A percentile compares a stretch with the other conserved stretches of the same genome.
Evolutionary conservation across 2,797 vertebrate genomes (phyloP).

Genomic region (Pseudochaenichthys georgianus): DNA sequence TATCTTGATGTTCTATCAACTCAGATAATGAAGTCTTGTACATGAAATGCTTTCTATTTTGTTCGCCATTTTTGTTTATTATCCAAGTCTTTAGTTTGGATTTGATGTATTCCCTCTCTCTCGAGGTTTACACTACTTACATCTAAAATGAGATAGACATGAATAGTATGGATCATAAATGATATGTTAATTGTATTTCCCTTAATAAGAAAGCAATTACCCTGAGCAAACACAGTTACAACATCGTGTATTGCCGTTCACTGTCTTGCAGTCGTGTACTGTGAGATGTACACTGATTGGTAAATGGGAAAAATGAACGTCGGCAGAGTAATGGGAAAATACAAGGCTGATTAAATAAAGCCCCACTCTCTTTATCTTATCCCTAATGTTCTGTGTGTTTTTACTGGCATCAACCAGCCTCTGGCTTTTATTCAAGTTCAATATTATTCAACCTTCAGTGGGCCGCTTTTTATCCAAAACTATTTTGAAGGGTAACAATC

Average conservation of each 20-base stretch:
- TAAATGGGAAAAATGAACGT: slow-evolving; percentile 46
- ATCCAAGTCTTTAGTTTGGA: neutral
- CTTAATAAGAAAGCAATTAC: slow-evolving; percentile 51
- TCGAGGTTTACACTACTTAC: slow-evolving; percentile 36
- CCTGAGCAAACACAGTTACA: slow-evolving; percentile 32
- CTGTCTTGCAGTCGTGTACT: slow-evolving; percentile 14
- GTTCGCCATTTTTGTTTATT: neutral
- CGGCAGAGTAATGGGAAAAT: slow-evolving; percentile 54
- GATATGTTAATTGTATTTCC: slow-evolving; percentile 15
- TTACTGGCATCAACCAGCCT: slow-evolving; percentile 21
- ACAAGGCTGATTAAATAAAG: slow-evolving; percentile 64
- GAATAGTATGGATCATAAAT: slow-evolving; percentile 34
- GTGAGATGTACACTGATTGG: slow-evolving; percentile 33
- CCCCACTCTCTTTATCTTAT: slow-evolving; percentile 52
- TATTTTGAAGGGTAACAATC: neutral
- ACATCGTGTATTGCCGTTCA: neutral
- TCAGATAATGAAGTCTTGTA: neutral
- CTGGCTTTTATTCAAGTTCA: slow-evolving; percentile 18
- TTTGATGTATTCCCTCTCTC: slow-evolving; percentile 6
- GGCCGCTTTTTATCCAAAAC: neutral
- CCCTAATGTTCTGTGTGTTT: slow-evolving; percentile 35
- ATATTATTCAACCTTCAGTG: slow-evolving; percentile 4
- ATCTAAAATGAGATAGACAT: slow-evolving; percentile 27
- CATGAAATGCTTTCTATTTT: neutral
- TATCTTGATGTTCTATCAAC: neutral